Conservation (phyloP, 2,113 vertebrate species). For the Mixornis gularis region DNA sequence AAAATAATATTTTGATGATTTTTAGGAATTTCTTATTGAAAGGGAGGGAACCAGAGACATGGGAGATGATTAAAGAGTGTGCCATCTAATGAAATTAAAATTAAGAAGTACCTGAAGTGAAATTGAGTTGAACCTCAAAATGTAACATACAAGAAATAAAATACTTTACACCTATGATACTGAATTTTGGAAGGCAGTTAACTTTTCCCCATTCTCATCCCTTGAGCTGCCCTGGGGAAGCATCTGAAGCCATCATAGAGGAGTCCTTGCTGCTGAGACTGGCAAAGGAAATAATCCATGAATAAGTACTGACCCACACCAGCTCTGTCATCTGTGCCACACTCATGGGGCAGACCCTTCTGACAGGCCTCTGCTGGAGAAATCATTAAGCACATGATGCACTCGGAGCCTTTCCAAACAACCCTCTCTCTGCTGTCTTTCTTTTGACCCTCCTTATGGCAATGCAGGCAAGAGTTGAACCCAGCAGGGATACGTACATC, state of each 20-base stretch:
- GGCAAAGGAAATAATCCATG: not conserved
- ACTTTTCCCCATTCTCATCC: not conserved
- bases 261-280: not conserved
- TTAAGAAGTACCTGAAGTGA: not conserved
- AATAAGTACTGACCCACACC: not conserved
- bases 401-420: not conserved
- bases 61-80: not conserved
- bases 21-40: not conserved
- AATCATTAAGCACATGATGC: not conserved
- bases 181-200: not conserved
- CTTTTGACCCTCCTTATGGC: not conserved
- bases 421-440: not conserved
- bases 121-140: not conserved
- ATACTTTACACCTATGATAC: not conserved
- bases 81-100: not conserved
- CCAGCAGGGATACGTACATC: rapidly evolving
- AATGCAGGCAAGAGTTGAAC: not conserved
- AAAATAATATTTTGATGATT: not conserved
- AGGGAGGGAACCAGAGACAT: not conserved
- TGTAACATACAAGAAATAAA: not conserved
- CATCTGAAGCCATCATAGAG: not conserved
- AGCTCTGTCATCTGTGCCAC: not conserved
- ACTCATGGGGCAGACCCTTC: rapidly evolving
- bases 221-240: not conserved
- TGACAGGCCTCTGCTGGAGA: not conserved